A percentile compares a stretch with the other conserved stretches of the same genome.
Conservation (phyloP, 2,888 invertebrate genomes). For the Eurytoma californica region DNA sequence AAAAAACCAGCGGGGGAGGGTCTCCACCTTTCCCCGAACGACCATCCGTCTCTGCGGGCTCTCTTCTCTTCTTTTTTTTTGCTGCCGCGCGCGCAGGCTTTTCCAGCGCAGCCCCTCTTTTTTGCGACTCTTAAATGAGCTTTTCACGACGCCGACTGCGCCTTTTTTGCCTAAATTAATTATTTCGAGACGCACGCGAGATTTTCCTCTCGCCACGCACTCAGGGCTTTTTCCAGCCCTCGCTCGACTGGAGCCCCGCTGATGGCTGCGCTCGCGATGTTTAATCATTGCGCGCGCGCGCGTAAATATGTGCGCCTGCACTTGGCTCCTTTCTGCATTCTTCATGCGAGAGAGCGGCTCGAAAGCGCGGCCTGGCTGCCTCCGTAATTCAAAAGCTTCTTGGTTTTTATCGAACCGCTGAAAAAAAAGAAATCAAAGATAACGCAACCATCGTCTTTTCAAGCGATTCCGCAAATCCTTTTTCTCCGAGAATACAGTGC, state of each 20-base stretch:
- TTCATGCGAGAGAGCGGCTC: no score
- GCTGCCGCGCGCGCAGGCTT: neutral
- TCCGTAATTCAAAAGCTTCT: no score
- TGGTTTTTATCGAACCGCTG: no score
- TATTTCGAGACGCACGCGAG: neutral
- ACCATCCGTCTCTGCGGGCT: neutral
- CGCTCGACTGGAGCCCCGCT: no score
- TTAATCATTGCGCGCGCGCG: no score
- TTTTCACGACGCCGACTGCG: neutral
- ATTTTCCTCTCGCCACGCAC: conserved; percentile 2
- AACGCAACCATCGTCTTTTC: neutral
- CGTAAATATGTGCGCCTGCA: no score
- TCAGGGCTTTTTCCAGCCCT: no score
- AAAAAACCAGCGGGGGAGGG: neutral
- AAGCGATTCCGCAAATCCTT: neutral
- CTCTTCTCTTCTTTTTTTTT: neutral
- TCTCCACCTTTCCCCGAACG: conserved; percentile 3
- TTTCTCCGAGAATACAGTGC: no score
- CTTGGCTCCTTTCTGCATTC: no score
- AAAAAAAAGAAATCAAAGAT: neutral
- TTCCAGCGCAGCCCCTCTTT: neutral
- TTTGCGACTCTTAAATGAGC: conserved; percentile 24
- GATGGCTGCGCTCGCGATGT: no score
- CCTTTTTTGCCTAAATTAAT: conserved; percentile 24
- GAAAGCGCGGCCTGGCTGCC: no score